A percentile compares a stretch with the other conserved stretches of the same genome.
Evolutionary conservation across 2,113 vertebrate species (phyloP).

Genomic region (Anthoscopus minutus): DNA sequence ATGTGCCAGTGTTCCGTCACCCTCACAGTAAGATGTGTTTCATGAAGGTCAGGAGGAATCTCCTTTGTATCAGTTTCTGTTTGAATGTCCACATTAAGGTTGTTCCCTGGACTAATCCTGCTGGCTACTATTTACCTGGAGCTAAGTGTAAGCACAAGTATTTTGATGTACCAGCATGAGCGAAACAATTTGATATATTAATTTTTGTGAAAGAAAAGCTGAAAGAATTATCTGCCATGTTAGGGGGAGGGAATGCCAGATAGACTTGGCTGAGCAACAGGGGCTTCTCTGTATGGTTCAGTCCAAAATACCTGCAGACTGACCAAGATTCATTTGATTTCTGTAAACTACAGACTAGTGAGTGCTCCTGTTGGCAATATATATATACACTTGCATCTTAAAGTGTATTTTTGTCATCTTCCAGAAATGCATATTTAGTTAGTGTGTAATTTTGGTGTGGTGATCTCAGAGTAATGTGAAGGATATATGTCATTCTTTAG

Average conservation of each 20-base stretch:
- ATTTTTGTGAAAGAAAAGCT: neutral
- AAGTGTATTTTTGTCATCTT: neutral
- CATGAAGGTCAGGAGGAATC: neutral
- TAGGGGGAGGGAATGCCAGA: neutral
- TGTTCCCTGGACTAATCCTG: neutral
- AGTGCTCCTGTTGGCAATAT: neutral
- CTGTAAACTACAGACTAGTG: neutral
- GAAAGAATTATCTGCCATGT: neutral
- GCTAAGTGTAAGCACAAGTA: neutral
- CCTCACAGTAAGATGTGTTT: neutral
- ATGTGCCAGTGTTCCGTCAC: neutral
- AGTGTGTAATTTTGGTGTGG: neutral
- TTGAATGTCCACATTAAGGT: neutral
- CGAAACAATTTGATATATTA: neutral
- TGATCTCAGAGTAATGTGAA: neutral
- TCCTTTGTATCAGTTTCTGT: neutral
- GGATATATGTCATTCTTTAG: neutral
- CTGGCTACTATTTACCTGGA: neutral
- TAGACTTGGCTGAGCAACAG: neutral
- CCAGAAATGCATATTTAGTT: neutral
- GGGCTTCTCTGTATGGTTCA: neutral
- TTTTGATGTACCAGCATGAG: neutral
- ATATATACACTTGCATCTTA: neutral
- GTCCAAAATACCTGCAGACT: neutral
- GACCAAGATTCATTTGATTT: neutral